Evolutionary conservation across 2,888 invertebrate genomes (phyloP).

Genomic region (Clivina fossor): DNA sequence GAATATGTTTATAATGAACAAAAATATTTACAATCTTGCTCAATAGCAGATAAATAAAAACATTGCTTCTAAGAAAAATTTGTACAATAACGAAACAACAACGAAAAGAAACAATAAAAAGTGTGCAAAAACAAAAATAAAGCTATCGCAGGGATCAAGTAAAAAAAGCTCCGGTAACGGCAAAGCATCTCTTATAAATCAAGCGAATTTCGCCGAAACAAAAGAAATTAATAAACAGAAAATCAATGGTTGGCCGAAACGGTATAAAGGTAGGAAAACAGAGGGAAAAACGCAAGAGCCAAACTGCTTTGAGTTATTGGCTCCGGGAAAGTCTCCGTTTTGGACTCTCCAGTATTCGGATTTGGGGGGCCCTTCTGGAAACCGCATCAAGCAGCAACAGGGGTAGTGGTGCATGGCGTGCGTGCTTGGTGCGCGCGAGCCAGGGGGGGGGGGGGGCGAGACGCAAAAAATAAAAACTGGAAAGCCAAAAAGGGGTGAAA

Average conservation of each 20-base stretch:
- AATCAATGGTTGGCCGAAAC: not conserved
- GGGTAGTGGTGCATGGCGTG: no score
- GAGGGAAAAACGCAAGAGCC: not conserved
- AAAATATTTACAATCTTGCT: no score
- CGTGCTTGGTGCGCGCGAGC: no score
- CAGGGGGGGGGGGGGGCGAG: no score
- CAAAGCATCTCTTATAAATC: not conserved
- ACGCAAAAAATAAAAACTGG: slow-evolving; percentile 41
- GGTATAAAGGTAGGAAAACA: slow-evolving; percentile 16
- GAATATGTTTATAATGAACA: no score
- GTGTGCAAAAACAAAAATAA: not conserved
- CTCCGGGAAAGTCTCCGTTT: not conserved
- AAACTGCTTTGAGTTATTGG: slow-evolving; percentile 26
- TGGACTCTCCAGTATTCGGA: not conserved
- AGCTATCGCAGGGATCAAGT: not conserved
- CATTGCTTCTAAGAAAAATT: not conserved
- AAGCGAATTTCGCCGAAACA: not conserved
- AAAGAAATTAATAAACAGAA: slow-evolving; percentile 5
- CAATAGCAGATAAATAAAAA: not conserved
- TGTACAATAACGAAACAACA: not conserved
- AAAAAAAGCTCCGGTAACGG: not conserved
- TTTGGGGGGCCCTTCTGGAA: not conserved
- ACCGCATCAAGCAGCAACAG: slow-evolving; percentile 15
- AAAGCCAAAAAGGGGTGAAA: slow-evolving; percentile 42
- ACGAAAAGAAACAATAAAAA: not conserved